Conservation (phyloP, 2,888 invertebrate genomes). For the Caenorhabditis panamensis region DNA sequence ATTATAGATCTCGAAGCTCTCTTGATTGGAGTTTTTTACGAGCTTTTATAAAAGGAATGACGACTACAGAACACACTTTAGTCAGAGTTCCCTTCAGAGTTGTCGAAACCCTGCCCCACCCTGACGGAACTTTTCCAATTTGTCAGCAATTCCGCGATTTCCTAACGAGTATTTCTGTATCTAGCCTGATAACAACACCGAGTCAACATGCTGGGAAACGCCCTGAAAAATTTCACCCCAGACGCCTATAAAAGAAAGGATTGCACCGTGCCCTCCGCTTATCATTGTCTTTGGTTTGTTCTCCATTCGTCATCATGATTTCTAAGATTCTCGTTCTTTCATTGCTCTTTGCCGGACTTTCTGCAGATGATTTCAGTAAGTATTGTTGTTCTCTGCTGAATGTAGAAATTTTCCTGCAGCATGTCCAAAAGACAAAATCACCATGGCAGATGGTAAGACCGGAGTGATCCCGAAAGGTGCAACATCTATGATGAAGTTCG, state of each 20-base stretch:
- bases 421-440: slow-evolving; percentile 26
- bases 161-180: not conserved
- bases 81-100: not conserved
- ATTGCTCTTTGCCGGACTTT: not conserved
- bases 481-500: slow-evolving; percentile 28
- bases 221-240: not conserved
- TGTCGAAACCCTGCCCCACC: not conserved
- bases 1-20: too few relatives aligned
- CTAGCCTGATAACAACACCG: not conserved
- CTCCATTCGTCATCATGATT: not conserved
- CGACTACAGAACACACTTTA: too few relatives aligned
- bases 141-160: not conserved
- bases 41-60: too few relatives aligned
- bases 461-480: slow-evolving; percentile 32
- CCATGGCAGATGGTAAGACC: not conserved
- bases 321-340: not conserved
- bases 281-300: not conserved
- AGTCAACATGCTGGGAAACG: slow-evolving; percentile 14
- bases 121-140: not conserved
- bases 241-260: not conserved
- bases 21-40: too few relatives aligned
- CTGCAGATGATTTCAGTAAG: slow-evolving; percentile 18
- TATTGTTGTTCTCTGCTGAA: not conserved
- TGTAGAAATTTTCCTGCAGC: too few relatives aligned
- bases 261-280: not conserved